phyloP scores from a whole-genome alignment of 2,797 vertebrate species.

The Pangasius mekongensis region DNA sequence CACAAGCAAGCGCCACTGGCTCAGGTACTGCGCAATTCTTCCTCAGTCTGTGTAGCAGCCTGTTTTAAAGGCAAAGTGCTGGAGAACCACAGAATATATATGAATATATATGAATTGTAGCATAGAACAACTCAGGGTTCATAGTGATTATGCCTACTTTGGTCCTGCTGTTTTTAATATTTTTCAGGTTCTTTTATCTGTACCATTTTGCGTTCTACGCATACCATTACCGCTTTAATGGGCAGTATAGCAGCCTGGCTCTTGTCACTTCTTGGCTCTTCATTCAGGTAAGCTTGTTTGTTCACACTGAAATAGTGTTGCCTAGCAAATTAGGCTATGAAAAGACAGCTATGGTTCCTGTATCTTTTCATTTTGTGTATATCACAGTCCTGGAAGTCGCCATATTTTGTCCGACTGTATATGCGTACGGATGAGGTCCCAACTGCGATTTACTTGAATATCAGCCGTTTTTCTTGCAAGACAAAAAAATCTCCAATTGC shows the following conservation, averaged over 20 bases:
- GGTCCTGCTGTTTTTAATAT: neutral
- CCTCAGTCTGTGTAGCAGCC: neutral
- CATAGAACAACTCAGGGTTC: neutral
- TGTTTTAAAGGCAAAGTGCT: neutral
- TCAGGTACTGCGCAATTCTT: conserved; percentile 76
- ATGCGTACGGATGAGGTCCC: neutral
- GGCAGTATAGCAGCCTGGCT: conserved; percentile 96
- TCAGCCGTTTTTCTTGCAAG: neutral
- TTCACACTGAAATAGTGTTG: neutral
- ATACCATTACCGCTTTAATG: conserved; percentile 97
- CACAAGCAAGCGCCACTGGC: conserved; percentile 96
- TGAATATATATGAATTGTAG: no score
- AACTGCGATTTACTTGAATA: neutral
- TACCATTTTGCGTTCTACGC: conserved; percentile 98
- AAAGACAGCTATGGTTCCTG: neutral
- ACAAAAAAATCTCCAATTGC: neutral
- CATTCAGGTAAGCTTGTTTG: conserved; percentile 84
- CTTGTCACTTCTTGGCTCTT: conserved; percentile 98
- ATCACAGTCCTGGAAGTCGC: neutral
- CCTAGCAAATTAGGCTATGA: neutral
- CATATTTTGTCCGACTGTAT: neutral
- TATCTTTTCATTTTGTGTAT: neutral
- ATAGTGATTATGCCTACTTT: neutral
- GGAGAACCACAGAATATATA: neutral
- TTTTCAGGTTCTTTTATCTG: conserved; percentile 90